Percentiles rank a stretch among this genome's conserved stretches.
Conservation (phyloP, 2,888 invertebrate species). For the Acronicta alni region DNA sequence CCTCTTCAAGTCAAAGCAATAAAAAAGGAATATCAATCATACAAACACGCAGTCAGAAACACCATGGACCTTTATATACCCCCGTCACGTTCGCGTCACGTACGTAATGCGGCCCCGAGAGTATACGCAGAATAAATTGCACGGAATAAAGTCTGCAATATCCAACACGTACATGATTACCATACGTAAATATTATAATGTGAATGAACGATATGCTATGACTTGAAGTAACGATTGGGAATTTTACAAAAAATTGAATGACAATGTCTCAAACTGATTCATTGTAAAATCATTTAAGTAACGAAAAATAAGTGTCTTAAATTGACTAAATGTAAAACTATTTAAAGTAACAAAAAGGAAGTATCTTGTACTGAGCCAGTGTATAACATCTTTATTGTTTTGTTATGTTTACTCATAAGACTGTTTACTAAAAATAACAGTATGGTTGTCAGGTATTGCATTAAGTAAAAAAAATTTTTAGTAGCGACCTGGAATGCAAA, state of each 20-base stretch:
- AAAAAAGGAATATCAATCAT: constrained; percentile 15
- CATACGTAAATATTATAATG: constrained; percentile 64
- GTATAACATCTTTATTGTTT: too few relatives aligned
- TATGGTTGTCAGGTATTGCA: too few relatives aligned
- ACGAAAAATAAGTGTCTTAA: too few relatives aligned
- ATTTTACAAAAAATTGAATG: constrained; percentile 1
- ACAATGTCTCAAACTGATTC: too few relatives aligned
- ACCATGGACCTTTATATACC: constrained; percentile 9
- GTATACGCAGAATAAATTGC: constrained; percentile 68
- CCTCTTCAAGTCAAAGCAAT: neutral
- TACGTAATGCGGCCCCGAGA: constrained; percentile 54
- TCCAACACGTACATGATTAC: constrained; percentile 60
- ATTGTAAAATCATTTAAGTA: too few relatives aligned
- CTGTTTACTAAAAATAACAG: too few relatives aligned
- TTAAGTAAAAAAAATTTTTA: too few relatives aligned
- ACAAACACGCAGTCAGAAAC: constrained; percentile 20
- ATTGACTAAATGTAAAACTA: too few relatives aligned
- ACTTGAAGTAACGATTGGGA: constrained; percentile 8
- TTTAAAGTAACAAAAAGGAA: too few relatives aligned
- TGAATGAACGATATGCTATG: constrained; percentile 33
- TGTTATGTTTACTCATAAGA: too few relatives aligned
- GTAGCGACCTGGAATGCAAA: too few relatives aligned
- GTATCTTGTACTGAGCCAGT: too few relatives aligned
- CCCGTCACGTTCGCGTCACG: constrained; percentile 52
- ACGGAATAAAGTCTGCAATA: constrained; percentile 61